Evolutionary conservation across 2,888 invertebrate genomes (phyloP), one percentile per base, ranked within the genome.

Genomic region (Protophormia terraenovae): DNA sequence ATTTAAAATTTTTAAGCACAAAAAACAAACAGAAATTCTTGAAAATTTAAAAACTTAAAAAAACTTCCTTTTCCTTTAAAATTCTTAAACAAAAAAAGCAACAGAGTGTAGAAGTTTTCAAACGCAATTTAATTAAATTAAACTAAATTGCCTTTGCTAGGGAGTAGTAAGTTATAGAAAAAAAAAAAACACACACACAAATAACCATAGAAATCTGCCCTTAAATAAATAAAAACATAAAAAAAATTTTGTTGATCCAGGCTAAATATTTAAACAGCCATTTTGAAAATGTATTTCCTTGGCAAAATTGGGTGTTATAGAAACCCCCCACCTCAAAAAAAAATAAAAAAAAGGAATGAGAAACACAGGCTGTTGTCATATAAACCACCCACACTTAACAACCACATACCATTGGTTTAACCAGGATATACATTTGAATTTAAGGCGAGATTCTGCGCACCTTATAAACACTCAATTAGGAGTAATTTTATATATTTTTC

Each of bases 261-360:
- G 78, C 47, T 62, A 91, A 91, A 90, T 92, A 89, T 92, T 92
- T 91, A 88, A 85, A 89, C 91, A 92, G 92, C 91, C 91, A 91
- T 91, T 91, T 91, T 91, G 92, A 89, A 90, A 81, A 62, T 66
- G 16, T 83, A 88, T 86, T 82, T 83, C 75, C 73, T 83, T 82
- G 50, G 50, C 62, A 50, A 79, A 29, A 53, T 24, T 16, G 16
- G 27, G 12, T 62, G 69, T 22, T 60, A 72, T 72, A 82, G 72
- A 72, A 62, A 77, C 77, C 16, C 67, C 64, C n/a, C n/a, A n/a
- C n/a, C n/a, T n/a, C n/a, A n/a, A n/a, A n/a, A n/a, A 58, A 8
- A 41, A 66, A 53, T n/a, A 58, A 69, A 58, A 27, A 53, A 53
- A 29, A 45, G 22, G 3, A 47, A 41, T 50, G 27, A 35, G 27